phyloP scores from a whole-genome alignment of 2,888 invertebrate genomes.

The Liopterus haemorrhoidalis region DNA sequence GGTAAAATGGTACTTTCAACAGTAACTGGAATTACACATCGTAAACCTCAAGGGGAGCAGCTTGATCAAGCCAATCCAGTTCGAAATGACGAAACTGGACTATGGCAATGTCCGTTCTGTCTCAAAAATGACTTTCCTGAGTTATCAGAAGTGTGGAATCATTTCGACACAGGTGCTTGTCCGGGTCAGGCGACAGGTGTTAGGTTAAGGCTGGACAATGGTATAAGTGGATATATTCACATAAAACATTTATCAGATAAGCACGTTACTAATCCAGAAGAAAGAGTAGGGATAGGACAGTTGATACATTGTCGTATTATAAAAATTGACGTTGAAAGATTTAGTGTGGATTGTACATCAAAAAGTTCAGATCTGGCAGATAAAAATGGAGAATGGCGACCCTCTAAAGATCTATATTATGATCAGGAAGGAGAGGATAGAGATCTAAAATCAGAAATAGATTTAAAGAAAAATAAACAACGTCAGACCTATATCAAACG shows the following conservation, averaged over 20 bases:
- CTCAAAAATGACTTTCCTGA: slow-evolving; percentile 93
- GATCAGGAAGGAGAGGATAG: slow-evolving; percentile 79
- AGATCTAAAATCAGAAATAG: slow-evolving; percentile 71
- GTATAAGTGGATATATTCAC: slow-evolving; percentile 83
- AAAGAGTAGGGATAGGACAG: slow-evolving; percentile 79
- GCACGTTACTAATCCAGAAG: slow-evolving; percentile 87
- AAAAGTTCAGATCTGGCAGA: slow-evolving; percentile 89
- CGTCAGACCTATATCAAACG: slow-evolving; percentile 86
- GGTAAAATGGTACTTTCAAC: slow-evolving; percentile 79
- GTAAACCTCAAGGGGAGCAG: slow-evolving; percentile 88
- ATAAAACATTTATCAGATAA: slow-evolving; percentile 91
- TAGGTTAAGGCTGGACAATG: slow-evolving; percentile 81
- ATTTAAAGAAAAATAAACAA: slow-evolving; percentile 75
- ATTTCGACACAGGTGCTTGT: slow-evolving; percentile 93
- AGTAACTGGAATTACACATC: slow-evolving; percentile 75
- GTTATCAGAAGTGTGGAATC: slow-evolving; percentile 95
- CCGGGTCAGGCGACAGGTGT: slow-evolving; percentile 95
- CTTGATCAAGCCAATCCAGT: slow-evolving; percentile 94
- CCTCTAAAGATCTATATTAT: slow-evolving; percentile 83
- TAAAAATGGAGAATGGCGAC: slow-evolving; percentile 87
- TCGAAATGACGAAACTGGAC: slow-evolving; percentile 85
- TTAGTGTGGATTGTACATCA: slow-evolving; percentile 88
- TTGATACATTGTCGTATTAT: slow-evolving; percentile 81
- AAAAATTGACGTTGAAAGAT: slow-evolving; percentile 94
- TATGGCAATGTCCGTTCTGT: slow-evolving; percentile 98